Base-by-base conservation (phyloP, 1,140 invertebrate species). In the Stenopsyche tienmushanensis region DNA sequence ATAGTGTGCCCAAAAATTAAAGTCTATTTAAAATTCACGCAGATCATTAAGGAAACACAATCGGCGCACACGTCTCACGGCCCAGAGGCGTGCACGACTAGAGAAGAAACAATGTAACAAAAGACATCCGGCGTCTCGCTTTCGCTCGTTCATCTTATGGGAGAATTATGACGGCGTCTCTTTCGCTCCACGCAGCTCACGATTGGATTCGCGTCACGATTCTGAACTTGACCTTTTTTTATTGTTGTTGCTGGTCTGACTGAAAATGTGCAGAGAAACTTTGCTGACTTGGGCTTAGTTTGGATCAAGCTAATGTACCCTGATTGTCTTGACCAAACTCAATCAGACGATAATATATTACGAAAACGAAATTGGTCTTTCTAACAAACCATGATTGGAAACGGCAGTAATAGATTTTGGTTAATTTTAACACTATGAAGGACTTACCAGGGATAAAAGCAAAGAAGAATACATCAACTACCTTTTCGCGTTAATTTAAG, bases 221-320 rank as follows among this genome's bases (percentile, higher is more conserved):
- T 64, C 62, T 64, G 62, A 64, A 64, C 62, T 64, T 64, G 62
- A 64, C 62, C 62, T 64, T 64, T 64, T 63, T 64, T 64, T 44
- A 39, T 64, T 64, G 62, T 64, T 54, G 62, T 52, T 58, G 17
- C 39, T 24, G 52, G 25, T 58, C 49, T 25, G 47, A 34, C 39
- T 55, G 58, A 23, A 34, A 44, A 15, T 47, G 44, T 47, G 17
- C 42, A 24, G 42, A 15, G 57, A 60, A 60, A 60, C 57, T 60
- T 26, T 7, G 21, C 18, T n/a, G 23, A 39, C 21, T 47, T 21
- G 39, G 24, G 39, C 39, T 41, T 18, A 58, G 24, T 20, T 5
- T 34, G 13, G 13, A 13, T 34, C 29, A n/a, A n/a, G n/a, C n/a
- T n/a, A n/a, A n/a, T n/a, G n/a, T 13, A 34, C 29, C 13, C 29